These are phyloP conservation scores for Falco biarmicus DNA, from an alignment of 2,797 vertebrate species.

Conservation along the genomic window DNA sequence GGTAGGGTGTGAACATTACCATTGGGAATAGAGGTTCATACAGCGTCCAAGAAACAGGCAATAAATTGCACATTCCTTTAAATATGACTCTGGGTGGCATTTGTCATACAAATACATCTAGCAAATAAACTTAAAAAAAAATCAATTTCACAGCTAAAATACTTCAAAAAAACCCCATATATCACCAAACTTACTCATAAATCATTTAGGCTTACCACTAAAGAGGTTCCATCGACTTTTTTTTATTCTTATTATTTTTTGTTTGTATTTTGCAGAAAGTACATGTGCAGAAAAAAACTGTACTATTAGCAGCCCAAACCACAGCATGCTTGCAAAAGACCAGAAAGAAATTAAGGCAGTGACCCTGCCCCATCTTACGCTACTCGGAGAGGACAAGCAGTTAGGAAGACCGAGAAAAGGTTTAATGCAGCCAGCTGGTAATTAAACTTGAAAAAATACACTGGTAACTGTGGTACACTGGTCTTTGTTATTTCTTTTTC, in stretches of 20 bases:
- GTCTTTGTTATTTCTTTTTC: neutral
- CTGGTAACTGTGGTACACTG: neutral
- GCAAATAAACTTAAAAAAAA: neutral
- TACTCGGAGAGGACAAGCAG: neutral
- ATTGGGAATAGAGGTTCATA: neutral
- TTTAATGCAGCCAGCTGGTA: neutral
- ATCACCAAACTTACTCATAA: neutral
- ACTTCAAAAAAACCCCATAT: fast-evolving
- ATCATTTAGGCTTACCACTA: neutral
- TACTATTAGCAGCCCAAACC: neutral
- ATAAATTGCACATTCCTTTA: neutral
- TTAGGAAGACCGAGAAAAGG: neutral
- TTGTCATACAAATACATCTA: neutral
- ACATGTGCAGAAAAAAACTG: neutral
- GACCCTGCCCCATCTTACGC: neutral
- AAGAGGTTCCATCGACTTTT: neutral
- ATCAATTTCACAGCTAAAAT: neutral
- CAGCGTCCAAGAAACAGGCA: neutral
- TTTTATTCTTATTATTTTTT: neutral
- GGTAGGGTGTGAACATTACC: neutral
- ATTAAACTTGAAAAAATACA: neutral
- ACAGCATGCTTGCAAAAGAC: neutral
- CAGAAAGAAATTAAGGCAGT: neutral
- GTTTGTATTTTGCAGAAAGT: neutral
- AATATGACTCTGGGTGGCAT: neutral